A percentile compares a stretch with the other conserved stretches of the same genome.
These are phyloP conservation scores for Anthonomus grandis DNA, from an alignment of 1,140 invertebrate genomes.

Conservation along the genomic window DNA sequence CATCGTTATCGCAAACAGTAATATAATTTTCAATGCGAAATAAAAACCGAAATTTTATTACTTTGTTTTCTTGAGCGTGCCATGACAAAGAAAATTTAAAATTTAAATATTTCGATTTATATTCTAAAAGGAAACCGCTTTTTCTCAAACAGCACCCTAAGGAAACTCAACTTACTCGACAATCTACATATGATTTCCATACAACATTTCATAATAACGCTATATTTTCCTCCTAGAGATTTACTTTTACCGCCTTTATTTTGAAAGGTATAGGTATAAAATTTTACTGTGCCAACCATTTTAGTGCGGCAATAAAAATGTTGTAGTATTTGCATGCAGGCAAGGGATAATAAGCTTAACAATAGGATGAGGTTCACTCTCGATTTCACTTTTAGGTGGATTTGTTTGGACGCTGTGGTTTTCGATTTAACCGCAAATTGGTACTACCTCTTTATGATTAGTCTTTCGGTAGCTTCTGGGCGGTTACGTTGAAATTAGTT, in stretches of 20 bases:
- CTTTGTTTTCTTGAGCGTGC: too few relatives aligned
- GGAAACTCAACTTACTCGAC: too few relatives aligned
- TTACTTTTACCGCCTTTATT: slow-evolving; percentile 22
- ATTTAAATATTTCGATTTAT: too few relatives aligned
- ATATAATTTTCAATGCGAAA: too few relatives aligned
- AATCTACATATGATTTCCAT: too few relatives aligned
- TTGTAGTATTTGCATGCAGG: slow-evolving; percentile 14
- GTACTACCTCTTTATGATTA: slow-evolving; percentile 1
- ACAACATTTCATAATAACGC: too few relatives aligned
- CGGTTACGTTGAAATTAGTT: slow-evolving; percentile 1
- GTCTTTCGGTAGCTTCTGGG: slow-evolving; percentile 25
- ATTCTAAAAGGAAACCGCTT: too few relatives aligned
- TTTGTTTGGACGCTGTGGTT: slow-evolving; percentile 33
- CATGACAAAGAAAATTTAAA: too few relatives aligned
- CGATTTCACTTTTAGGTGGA: slow-evolving; percentile 44
- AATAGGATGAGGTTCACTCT: slow-evolving; percentile 18
- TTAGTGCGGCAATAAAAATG: slow-evolving; percentile 24
- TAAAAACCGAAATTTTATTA: too few relatives aligned
- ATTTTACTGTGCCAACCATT: slow-evolving; percentile 23
- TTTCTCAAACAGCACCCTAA: too few relatives aligned
- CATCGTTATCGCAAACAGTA: too few relatives aligned
- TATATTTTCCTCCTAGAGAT: slow-evolving; percentile 5
- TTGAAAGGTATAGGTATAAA: slow-evolving; percentile 19
- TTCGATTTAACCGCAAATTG: slow-evolving; percentile 33
- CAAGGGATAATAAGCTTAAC: slow-evolving; percentile 3